Conservation (phyloP, 2,113 vertebrate genomes). For the Notothenia rossii region DNA sequence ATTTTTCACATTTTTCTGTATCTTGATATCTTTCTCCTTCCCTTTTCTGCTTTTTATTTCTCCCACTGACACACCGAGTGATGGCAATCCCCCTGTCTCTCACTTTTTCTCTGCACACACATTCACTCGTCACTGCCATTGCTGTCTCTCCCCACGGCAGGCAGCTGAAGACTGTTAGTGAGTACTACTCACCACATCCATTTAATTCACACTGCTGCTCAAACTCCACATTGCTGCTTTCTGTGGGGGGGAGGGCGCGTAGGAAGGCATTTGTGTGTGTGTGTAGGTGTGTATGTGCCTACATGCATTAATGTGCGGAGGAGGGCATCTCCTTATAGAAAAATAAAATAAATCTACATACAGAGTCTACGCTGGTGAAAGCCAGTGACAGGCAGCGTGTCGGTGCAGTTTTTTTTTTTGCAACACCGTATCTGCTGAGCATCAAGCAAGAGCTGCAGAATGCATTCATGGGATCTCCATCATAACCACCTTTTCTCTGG, state of each 20-base stretch:
- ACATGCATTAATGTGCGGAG: conserved; percentile 55
- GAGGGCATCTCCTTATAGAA: conserved; percentile 62
- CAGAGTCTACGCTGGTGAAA: conserved; percentile 38
- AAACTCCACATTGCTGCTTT: conserved; percentile 58
- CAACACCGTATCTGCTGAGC: conserved; percentile 37
- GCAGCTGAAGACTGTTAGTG: conserved; percentile 49
- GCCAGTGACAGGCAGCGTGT: conserved; percentile 50
- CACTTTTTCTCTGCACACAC: conserved; percentile 17
- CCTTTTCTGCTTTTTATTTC: conserved; percentile 34
- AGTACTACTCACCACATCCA: conserved; percentile 58
- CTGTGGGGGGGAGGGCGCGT: conserved; percentile 30
- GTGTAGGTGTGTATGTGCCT: conserved; percentile 45
- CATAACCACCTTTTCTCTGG: conserved; percentile 37
- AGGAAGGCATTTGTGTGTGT: conserved; percentile 43
- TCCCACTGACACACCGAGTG: conserved; percentile 24
- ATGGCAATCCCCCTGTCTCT: conserved; percentile 26
- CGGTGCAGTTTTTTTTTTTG: conserved; percentile 33
- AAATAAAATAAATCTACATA: conserved; percentile 3
- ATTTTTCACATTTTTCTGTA: not conserved
- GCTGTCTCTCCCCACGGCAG: conserved; percentile 38
- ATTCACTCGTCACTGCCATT: conserved; percentile 35
- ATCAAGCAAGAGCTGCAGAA: conserved; percentile 43
- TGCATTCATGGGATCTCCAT: conserved; percentile 42
- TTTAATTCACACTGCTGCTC: conserved; percentile 63
- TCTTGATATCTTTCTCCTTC: conserved; percentile 13